Conservation (phyloP, 2,888 invertebrate species). For the Amphipyra berbera region DNA sequence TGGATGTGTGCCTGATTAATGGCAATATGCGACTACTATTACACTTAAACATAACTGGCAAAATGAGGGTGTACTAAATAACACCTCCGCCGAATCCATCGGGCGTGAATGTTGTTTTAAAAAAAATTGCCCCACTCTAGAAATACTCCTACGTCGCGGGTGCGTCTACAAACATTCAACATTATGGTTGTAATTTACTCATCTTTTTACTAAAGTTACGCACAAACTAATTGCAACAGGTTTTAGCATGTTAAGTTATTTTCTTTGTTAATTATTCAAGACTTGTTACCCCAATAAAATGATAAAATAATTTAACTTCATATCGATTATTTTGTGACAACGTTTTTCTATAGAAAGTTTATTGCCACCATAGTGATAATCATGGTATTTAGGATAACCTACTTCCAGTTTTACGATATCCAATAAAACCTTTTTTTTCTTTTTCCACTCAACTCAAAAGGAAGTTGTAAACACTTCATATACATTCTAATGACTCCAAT, state of each 20-base stretch:
- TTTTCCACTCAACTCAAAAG: constrained; percentile 38
- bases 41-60: too few relatives aligned
- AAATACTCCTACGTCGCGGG: too few relatives aligned
- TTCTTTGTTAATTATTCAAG: constrained; percentile 4
- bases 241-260: neutral
- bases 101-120: too few relatives aligned
- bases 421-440: constrained; percentile 31
- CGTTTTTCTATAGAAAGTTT: constrained; percentile 49
- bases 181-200: constrained; percentile 5
- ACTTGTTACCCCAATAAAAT: constrained; percentile 15
- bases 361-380: constrained; percentile 45
- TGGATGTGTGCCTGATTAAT: too few relatives aligned
- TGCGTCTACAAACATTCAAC: too few relatives aligned
- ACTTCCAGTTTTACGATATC: constrained; percentile 47
- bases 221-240: neutral
- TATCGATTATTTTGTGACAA: constrained; percentile 40
- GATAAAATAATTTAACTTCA: constrained; percentile 13
- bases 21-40: too few relatives aligned
- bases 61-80: too few relatives aligned
- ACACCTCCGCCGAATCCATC: too few relatives aligned
- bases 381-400: constrained; percentile 47
- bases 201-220: neutral
- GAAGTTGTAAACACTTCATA: constrained; percentile 54
- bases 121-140: too few relatives aligned
- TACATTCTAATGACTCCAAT: constrained; percentile 41